A percentile compares a stretch with the other conserved stretches of the same genome.
Evolutionary conservation across 1,140 invertebrate genomes (phyloP).

Genomic region (Euwallacea fornicatus): DNA sequence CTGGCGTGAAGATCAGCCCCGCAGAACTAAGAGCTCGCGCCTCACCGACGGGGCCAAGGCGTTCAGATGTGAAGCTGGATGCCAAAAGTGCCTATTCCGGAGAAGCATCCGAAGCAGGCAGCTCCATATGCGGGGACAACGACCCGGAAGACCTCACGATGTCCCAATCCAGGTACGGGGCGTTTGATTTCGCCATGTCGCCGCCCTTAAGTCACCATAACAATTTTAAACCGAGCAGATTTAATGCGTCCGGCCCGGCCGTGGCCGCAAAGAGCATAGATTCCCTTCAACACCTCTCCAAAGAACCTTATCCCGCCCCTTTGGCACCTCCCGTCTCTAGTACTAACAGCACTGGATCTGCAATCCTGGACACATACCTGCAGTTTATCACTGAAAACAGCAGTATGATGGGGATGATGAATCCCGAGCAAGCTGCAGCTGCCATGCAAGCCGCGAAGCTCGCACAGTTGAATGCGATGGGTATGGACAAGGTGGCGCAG

Average conservation of each 20-base stretch:
- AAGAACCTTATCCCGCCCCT: conserved; percentile 58
- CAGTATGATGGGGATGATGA: conserved; percentile 58
- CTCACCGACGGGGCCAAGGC: conserved; percentile 79
- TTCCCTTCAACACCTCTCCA: conserved; percentile 54
- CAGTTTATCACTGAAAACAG: conserved; percentile 83
- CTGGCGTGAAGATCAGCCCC: conserved; percentile 82
- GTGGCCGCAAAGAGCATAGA: conserved; percentile 67
- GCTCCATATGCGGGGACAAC: conserved; percentile 72
- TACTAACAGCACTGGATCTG: conserved; percentile 65
- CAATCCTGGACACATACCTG: conserved; percentile 80
- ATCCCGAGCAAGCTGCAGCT: conserved; percentile 53
- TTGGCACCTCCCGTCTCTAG: conserved; percentile 53
- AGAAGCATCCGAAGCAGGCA: conserved; percentile 67
- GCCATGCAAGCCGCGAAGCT: conserved; percentile 61
- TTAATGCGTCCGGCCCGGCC: conserved; percentile 60
- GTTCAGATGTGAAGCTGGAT: conserved; percentile 75
- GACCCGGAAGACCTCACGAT: conserved; percentile 80
- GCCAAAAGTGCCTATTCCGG: conserved; percentile 60
- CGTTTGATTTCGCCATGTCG: conserved; percentile 56
- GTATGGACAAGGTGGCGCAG: conserved; percentile 62
- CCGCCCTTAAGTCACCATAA: conserved; percentile 52
- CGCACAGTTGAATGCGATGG: conserved; percentile 70
- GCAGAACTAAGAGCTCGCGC: conserved; percentile 78
- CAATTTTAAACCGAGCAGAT: conserved; percentile 49
- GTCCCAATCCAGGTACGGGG: conserved; percentile 56